phyloP scores from a whole-genome alignment of 2,888 invertebrate genomes.

The Leptodirus hochenwartii region DNA sequence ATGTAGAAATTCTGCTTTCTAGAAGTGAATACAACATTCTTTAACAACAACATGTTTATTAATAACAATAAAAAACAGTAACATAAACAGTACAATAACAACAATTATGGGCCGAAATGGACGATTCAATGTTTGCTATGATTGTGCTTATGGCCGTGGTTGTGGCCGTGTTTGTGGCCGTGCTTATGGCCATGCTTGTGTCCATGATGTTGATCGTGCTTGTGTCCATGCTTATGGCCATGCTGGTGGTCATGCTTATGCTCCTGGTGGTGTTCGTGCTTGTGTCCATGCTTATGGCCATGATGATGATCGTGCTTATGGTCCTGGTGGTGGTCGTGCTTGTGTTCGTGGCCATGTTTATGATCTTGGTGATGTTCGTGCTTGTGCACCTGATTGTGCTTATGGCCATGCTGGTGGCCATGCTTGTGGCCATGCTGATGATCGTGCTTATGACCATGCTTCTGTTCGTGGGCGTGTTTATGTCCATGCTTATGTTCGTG shows the following conservation, averaged over 20 bases:
- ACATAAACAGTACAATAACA: constrained; percentile 4
- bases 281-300: constrained; percentile 10
- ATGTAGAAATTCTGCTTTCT: no score
- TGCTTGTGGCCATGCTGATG: constrained; percentile 12
- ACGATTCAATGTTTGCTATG: no score
- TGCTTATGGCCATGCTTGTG: constrained; percentile 11
- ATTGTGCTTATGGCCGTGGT: constrained; percentile 12
- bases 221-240: constrained; percentile 10
- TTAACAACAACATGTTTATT: no score
- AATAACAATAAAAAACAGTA: constrained; percentile 4
- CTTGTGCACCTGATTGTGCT: constrained; percentile 10
- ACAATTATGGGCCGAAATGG: constrained; percentile 3
- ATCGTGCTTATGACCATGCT: constrained; percentile 10
- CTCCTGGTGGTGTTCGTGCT: constrained; percentile 11
- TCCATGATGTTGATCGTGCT: constrained; percentile 11
- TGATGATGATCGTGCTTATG: constrained; percentile 11
- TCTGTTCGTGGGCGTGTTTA: constrained; percentile 10
- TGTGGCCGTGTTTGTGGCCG: constrained; percentile 11
- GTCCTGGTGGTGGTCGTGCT: constrained; percentile 11
- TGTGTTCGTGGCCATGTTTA: constrained; percentile 11
- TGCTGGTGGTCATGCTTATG: constrained; percentile 11
- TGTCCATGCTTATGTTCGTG: constrained; percentile 10
- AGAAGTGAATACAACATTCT: no score
- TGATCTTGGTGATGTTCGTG: constrained; percentile 11
- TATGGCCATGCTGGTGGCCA: constrained; percentile 10